Evolutionary conservation across 2,113 vertebrate species (phyloP).

Genomic region (Phrynosoma platyrhinos): DNA sequence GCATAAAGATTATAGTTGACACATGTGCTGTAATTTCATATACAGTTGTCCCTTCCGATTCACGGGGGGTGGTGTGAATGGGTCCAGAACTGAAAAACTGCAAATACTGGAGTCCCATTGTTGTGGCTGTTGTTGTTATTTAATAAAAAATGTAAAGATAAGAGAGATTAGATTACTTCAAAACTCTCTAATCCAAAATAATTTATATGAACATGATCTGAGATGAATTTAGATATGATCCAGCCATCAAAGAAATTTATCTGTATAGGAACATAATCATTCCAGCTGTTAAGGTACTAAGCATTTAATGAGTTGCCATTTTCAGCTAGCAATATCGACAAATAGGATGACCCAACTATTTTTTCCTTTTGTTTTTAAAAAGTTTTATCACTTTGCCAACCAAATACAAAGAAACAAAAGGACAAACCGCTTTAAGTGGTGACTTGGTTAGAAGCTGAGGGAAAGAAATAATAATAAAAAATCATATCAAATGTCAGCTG

Average conservation of each 20-base stretch:
- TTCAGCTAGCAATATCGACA: conserved; percentile 17
- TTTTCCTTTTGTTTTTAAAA: neutral
- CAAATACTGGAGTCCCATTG: too few species aligned
- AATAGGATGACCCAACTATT: neutral
- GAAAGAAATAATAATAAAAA: neutral
- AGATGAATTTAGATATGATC: neutral
- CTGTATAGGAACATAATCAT: neutral
- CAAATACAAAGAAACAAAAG: conserved; percentile 7
- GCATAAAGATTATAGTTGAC: neutral
- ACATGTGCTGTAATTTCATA: neutral
- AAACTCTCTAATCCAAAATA: neutral
- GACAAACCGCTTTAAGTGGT: neutral
- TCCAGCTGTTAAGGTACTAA: neutral
- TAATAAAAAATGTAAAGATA: neutral
- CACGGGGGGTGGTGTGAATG: too few species aligned
- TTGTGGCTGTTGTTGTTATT: too few species aligned
- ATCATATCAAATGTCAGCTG: conserved; percentile 9
- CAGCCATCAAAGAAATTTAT: neutral
- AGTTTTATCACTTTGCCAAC: conserved; percentile 15
- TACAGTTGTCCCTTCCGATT: neutral
- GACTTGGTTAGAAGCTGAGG: neutral
- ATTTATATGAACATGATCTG: neutral
- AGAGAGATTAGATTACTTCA: neutral
- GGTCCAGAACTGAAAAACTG: too few species aligned
- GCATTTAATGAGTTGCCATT: conserved; percentile 5